phyloP scores from a whole-genome alignment of 2,113 vertebrate genomes.

The Nerophis ophidion region DNA sequence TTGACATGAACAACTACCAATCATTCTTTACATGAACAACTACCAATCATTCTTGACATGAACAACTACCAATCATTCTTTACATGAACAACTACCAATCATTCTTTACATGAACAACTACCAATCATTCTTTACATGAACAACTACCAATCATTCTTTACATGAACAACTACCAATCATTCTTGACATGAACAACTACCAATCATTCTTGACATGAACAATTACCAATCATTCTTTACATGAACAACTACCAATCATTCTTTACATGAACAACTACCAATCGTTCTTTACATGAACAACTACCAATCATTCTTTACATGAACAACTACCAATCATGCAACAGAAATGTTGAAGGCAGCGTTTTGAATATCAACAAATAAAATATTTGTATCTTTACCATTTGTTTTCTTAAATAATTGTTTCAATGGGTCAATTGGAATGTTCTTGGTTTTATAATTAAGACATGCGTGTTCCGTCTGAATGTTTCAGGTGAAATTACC shows the following conservation, averaged over 20 bases:
- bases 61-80: background rate
- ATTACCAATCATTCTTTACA: background rate
- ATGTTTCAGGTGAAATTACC: no score
- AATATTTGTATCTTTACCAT: background rate
- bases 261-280: conserved; percentile 1
- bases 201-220: conserved; percentile 10
- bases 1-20: conserved; percentile 1
- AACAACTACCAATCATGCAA: background rate
- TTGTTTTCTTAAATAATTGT: no score
- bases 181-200: background rate
- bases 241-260: conserved; percentile 1
- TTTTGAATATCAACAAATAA: no score
- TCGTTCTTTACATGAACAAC: background rate
- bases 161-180: conserved; percentile 1
- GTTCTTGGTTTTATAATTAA: background rate
- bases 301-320: conserved; percentile 21
- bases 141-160: background rate
- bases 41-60: conserved; percentile 6
- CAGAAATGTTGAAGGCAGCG: background rate
- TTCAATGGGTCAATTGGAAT: background rate
- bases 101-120: background rate
- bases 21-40: background rate
- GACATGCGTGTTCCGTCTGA: background rate
- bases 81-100: background rate
- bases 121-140: conserved; percentile 11